Evolutionary conservation across 1,140 invertebrate genomes (phyloP).

Genomic region (Apis cerana): DNA sequence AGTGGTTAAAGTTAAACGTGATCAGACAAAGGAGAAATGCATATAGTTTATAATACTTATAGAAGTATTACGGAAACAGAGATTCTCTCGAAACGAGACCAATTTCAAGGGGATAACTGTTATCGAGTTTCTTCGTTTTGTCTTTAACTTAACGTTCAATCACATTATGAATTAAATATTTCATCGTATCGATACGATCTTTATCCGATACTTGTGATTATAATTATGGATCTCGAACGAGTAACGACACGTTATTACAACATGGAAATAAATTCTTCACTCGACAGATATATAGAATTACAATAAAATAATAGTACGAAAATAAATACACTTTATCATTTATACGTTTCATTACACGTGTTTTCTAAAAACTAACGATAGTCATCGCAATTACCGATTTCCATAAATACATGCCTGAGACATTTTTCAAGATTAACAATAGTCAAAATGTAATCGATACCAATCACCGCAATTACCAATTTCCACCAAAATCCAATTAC

Average conservation of each 20-base stretch:
- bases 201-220: neutral
- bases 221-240: neutral
- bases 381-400: neutral
- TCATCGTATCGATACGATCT: neutral
- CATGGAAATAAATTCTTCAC: neutral
- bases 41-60: conserved; percentile 22
- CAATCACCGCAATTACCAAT: neutral
- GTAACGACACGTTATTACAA: neutral
- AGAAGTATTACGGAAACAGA: conserved; percentile 24
- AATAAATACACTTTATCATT: too few relatives aligned
- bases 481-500: neutral
- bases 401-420: too few relatives aligned
- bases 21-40: conserved; percentile 36
- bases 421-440: neutral
- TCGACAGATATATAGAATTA: too few relatives aligned
- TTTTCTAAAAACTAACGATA: too few relatives aligned
- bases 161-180: neutral
- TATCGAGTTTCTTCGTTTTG: neutral
- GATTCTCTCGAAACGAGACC: neutral
- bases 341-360: too few relatives aligned
- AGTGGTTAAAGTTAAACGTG: conserved; percentile 15
- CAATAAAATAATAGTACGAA: too few relatives aligned
- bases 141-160: neutral
- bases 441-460: neutral
- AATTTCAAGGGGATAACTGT: conserved; percentile 17